phyloP scores from a whole-genome alignment of 2,113 vertebrate genomes.

The Peromyscus polionotus region DNA sequence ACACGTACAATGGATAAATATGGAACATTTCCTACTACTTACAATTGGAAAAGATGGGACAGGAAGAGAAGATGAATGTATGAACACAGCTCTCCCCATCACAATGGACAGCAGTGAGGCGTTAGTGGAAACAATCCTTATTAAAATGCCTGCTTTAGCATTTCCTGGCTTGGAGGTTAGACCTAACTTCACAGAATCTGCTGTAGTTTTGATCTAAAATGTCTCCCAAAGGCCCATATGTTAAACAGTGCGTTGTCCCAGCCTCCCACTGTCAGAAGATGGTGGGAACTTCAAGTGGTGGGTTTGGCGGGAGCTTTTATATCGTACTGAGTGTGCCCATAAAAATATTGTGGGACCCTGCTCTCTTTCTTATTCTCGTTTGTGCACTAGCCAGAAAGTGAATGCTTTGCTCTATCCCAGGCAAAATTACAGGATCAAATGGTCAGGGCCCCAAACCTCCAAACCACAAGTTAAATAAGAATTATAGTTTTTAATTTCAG shows the following conservation, averaged over 20 bases:
- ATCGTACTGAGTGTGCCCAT: background rate
- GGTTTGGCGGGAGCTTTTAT: background rate
- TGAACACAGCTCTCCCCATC: background rate
- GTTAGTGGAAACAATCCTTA: background rate
- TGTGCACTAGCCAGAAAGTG: background rate
- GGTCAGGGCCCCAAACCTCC: background rate
- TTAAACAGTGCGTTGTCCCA: background rate
- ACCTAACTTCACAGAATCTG: background rate
- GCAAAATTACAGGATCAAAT: background rate
- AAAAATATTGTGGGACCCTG: background rate
- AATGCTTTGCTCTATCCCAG: background rate
- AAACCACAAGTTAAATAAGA: background rate
- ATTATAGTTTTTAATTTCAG: background rate
- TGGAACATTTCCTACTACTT: background rate
- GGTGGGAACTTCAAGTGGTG: background rate
- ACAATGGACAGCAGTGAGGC: background rate
- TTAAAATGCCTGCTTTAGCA: background rate
- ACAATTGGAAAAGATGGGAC: too few species aligned
- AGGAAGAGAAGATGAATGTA: background rate
- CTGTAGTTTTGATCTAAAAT: background rate
- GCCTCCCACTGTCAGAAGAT: background rate
- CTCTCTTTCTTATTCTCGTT: background rate
- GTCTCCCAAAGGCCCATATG: background rate
- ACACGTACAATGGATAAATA: background rate
- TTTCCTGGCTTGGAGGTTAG: background rate